A percentile compares a stretch with the other conserved stretches of the same genome.
These are phyloP conservation scores for Troides helena DNA, from an alignment of 2,888 invertebrate genomes.

Conservation along the genomic window DNA sequence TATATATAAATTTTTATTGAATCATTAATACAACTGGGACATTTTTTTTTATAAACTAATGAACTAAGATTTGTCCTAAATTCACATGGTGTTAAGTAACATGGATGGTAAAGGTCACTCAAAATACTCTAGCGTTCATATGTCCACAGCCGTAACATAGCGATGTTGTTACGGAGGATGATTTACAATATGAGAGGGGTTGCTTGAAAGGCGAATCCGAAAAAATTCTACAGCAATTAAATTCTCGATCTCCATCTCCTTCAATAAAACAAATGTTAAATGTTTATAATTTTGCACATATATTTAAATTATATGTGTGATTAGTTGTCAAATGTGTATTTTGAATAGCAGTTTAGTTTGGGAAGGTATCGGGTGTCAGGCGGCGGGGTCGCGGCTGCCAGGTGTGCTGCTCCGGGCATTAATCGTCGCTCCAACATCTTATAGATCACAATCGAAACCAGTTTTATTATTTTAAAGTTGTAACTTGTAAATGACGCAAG, in stretches of 20 bases:
- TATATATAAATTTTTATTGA: background rate
- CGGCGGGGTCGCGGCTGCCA: conserved; percentile 49
- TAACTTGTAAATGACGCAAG: conserved; percentile 77
- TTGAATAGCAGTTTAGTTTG: conserved; percentile 20
- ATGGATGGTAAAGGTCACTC: too few relatives aligned
- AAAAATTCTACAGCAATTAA: too few relatives aligned
- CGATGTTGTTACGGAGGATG: too few relatives aligned
- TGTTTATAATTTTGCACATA: conserved; percentile 37
- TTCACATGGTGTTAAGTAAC: too few relatives aligned
- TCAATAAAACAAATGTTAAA: conserved; percentile 33
- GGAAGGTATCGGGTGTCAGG: conserved; percentile 29
- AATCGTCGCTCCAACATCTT: conserved; percentile 72
- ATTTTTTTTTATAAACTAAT: background rate
- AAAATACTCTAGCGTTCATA: too few relatives aligned
- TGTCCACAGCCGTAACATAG: too few relatives aligned
- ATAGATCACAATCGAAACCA: conserved; percentile 77
- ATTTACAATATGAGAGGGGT: too few relatives aligned
- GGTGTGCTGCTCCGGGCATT: conserved; percentile 62
- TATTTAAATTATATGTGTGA: conserved; percentile 38
- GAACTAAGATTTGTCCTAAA: too few relatives aligned
- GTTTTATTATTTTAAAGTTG: conserved; percentile 78
- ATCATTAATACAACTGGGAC: background rate
- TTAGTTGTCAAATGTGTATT: conserved; percentile 36
- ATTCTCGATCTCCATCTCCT: conserved; percentile 3
- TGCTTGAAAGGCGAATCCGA: too few relatives aligned